phyloP scores from a whole-genome alignment of 2,888 invertebrate genomes.

The Diogma glabrata region DNA sequence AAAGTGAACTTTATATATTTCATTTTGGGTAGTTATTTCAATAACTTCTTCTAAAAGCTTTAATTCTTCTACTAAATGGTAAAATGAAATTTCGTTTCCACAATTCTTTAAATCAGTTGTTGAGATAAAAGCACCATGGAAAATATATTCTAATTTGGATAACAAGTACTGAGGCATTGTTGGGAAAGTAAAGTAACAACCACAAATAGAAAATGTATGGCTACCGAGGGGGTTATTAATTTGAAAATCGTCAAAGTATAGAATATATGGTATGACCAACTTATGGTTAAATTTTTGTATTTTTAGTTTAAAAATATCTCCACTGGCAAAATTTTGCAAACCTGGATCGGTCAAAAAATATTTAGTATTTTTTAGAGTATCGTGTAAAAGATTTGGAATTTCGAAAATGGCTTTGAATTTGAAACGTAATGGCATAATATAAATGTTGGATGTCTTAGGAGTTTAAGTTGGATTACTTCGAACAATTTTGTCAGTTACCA shows the following conservation, averaged over 20 bases:
- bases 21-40: neutral
- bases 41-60: conserved; percentile 16
- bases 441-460: conserved; percentile 7
- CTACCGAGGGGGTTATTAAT: conserved; percentile 15
- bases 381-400: conserved; percentile 12
- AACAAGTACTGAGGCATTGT: conserved; percentile 18
- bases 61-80: conserved; percentile 18
- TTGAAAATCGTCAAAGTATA: conserved; percentile 17
- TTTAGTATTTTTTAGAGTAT: neutral
- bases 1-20: conserved; percentile 18
- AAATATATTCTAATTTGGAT: conserved; percentile 19
- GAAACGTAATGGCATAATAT: conserved; percentile 15
- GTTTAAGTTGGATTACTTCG: conserved; percentile 11
- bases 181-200: conserved; percentile 16
- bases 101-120: conserved; percentile 16
- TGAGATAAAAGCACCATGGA: conserved; percentile 17
- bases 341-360: neutral
- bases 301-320: conserved; percentile 13
- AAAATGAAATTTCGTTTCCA: conserved; percentile 17
- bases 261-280: conserved; percentile 11
- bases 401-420: conserved; percentile 15
- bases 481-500: conserved; percentile 5
- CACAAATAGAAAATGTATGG: conserved; percentile 8
- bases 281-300: neutral
- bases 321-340: conserved; percentile 13